Base-by-base conservation (phyloP, 2,888 invertebrate genomes). In the Amphipyra berbera region DNA sequence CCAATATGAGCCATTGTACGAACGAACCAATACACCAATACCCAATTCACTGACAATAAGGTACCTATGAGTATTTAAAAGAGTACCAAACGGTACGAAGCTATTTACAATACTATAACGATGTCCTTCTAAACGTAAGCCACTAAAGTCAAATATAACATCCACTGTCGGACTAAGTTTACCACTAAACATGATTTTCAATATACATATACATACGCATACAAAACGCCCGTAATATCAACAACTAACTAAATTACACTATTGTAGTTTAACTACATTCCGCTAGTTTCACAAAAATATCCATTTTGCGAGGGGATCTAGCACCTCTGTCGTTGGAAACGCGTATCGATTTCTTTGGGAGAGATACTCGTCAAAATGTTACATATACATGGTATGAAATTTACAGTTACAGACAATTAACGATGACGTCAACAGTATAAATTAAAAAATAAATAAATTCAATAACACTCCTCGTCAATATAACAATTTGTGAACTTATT, bases 201-300 rank as follows among this genome's bases (percentile, higher is more conserved):
- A 61, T 67, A 56, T 64, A 70, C 62, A 66, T 48, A 61, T n/a
- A 21, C 21, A 21, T 21, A 21, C 57, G 58, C 63, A 63, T 70
- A 70, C 15, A 72, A 78, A 70, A 69, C 73, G 69, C 60, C 50
- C 66, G 60, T 58, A 55, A 60, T 55, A 72, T 75, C 61, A 74
- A 74, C 68, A 68, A 67, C 73, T 70, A 73, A 75, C 68, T 78
- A 73, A 73, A 76, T 71, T 71, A 72, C 68, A 57, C 59, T 72
- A 76, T 76, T 76, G 88, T 89, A 91, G 90, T 90, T 83, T 83
- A 47, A 90, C 90, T 89, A 91, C 90, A 77, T 59, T 75, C 78
- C 38, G 73, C 84, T 83, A 85, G 74, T 65, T 80, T 79, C 81
- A 79, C 81, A 82, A 84, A 82, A 81, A 83, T 81, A 76, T 73